Base-by-base conservation (phyloP, 2,113 vertebrate genomes). In the Notarius lentiginosus region DNA sequence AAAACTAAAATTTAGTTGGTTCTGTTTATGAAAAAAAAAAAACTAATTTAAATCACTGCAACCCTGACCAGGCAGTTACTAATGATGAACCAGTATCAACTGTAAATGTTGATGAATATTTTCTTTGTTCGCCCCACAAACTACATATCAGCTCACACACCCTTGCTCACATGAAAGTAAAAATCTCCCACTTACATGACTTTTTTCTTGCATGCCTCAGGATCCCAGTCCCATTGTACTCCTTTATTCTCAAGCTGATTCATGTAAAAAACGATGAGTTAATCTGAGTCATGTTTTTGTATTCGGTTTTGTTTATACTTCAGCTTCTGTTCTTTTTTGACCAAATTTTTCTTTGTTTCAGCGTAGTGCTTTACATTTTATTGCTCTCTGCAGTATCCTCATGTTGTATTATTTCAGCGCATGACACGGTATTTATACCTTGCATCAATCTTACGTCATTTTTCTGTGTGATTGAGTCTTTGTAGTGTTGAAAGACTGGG, bases 401-500 rank as follows among this genome's bases (percentile, higher is more conserved):
- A 53, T 75, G 66, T 70, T 82, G 66, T 63, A 80, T 79, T 49
- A n/a, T 41, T 60, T 55, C 55, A 27, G 51, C n/a, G 18, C 70
- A 41, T 72, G 47, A 79, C 55, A 73, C 34, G 10, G 15, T 34
- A 51, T 34, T 84, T 84, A 79, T 63, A 72, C 84, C 61, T 22
- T 11, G 20, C 30, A 61, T 72, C 83, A 68, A 41, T 68, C 56
- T n/a, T 51, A 60, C 7, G 9, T 49, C 22, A n/a, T 24, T 41
- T 41, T n/a, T 72, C 30, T 79, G 34, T 51, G 15, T 61, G 79
- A 72, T 84, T 47, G 53, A 72, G 51, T 60, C 34, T 61, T 49
- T 51, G 77, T 58, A 79, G 27, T 34, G 60, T 84, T 58, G 49
- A 84, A 76, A 4, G 53, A 53, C 56, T 56, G 18, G 27, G 20